These are phyloP conservation scores for Heptranchias perlo DNA, from an alignment of 2,113 vertebrate genomes.

Conservation along the genomic window DNA sequence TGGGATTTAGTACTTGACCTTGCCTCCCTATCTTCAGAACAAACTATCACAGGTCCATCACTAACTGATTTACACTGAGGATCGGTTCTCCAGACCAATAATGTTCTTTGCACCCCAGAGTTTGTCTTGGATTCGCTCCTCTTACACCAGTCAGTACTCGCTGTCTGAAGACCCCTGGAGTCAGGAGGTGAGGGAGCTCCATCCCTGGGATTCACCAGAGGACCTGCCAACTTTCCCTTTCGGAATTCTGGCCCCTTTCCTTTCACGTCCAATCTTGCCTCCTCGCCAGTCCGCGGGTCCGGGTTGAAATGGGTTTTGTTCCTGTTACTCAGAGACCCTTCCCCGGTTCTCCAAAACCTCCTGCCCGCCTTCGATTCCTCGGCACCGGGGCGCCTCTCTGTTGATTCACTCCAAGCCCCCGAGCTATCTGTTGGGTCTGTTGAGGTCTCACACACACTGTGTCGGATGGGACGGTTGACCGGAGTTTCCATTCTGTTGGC, in stretches of 20 bases:
- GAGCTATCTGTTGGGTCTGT: not conserved
- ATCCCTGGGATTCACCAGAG: not conserved
- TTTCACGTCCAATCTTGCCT: not conserved
- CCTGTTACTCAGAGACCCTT: not conserved
- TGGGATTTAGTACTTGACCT: not conserved
- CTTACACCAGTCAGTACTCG: not conserved
- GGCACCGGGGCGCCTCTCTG: not conserved
- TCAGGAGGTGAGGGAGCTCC: not conserved
- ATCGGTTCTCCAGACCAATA: not conserved
- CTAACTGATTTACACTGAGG: not conserved
- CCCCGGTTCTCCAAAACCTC: not conserved
- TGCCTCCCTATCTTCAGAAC: not conserved
- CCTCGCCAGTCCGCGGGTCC: fast-evolving
- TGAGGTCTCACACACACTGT: not conserved
- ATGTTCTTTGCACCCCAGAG: not conserved
- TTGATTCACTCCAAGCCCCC: not conserved
- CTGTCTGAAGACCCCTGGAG: not conserved
- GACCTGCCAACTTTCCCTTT: not conserved
- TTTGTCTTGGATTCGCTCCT: not conserved
- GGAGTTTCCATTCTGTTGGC: not conserved
- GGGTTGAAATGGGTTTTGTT: not conserved
- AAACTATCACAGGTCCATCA: not conserved
- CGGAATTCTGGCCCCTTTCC: not conserved
- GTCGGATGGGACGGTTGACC: not conserved
- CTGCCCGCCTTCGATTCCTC: not conserved